Evolutionary conservation across 2,113 vertebrate genomes (phyloP).

Genomic region (Oophaga pumilio): DNA sequence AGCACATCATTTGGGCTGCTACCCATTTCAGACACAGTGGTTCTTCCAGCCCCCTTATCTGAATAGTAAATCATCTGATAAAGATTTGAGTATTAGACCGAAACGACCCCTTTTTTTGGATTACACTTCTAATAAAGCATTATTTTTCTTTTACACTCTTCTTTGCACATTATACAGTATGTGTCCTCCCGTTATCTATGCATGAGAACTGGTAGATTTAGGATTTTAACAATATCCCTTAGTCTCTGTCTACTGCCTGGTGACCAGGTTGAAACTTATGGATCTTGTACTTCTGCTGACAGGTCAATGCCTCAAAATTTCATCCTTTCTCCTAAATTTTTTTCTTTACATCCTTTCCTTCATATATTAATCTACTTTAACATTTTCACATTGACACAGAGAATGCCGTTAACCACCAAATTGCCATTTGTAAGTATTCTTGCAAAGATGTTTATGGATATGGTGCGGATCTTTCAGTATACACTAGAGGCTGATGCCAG

Average conservation of each 20-base stretch:
- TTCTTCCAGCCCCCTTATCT: too few relatives aligned
- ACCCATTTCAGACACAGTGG: too few relatives aligned
- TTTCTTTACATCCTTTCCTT: background rate
- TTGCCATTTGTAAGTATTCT: background rate
- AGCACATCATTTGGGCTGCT: too few relatives aligned
- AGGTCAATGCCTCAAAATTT: background rate
- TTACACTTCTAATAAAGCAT: too few relatives aligned
- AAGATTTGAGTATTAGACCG: too few relatives aligned
- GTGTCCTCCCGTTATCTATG: too few relatives aligned
- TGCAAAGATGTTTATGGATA: background rate
- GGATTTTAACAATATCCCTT: background rate
- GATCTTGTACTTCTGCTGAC: background rate
- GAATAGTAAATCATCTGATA: too few relatives aligned
- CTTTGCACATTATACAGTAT: too few relatives aligned
- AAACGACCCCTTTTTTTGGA: too few relatives aligned
- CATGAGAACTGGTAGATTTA: too few relatives aligned
- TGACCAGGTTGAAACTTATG: background rate
- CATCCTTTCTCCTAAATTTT: background rate
- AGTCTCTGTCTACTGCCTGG: background rate
- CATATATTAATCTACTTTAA: background rate
- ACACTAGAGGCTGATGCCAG: constrained; percentile 72
- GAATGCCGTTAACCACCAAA: constrained; percentile 29
- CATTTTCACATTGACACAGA: background rate
- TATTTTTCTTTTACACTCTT: too few relatives aligned
- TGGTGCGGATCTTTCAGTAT: constrained; percentile 66